phyloP scores from a whole-genome alignment of 2,888 invertebrate species.

The Pyrrhia umbra region DNA sequence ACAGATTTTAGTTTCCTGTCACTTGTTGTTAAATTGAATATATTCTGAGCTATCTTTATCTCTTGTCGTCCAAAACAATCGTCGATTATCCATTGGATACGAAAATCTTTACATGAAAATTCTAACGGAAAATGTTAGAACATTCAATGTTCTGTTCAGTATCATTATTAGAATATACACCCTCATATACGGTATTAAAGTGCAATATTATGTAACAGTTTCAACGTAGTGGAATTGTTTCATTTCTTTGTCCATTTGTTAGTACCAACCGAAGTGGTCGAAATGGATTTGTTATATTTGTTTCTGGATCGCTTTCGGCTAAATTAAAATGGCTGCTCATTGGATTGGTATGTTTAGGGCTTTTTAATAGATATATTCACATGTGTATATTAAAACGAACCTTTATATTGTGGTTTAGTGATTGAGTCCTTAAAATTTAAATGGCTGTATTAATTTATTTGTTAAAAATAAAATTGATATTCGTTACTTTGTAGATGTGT shows the following conservation, averaged over 20 bases:
- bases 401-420: background rate
- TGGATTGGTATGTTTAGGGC: background rate
- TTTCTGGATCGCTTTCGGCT: conserved; percentile 14
- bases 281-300: conserved; percentile 41
- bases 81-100: background rate
- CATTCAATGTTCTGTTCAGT: background rate
- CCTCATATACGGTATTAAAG: conserved; percentile 19
- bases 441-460: background rate
- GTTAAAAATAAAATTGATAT: background rate
- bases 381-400: background rate
- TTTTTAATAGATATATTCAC: background rate
- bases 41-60: background rate
- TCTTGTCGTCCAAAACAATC: conserved; percentile 17
- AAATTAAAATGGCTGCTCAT: conserved; percentile 32
- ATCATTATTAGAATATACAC: conserved; percentile 13
- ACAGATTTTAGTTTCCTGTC: no score
- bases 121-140: conserved; percentile 6
- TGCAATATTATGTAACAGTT: conserved; percentile 22
- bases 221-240: conserved; percentile 20
- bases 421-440: background rate
- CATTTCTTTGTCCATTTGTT: conserved; percentile 1
- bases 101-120: conserved; percentile 16
- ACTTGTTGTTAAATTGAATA: no score
- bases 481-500: no score
- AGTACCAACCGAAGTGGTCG: conserved; percentile 5